Evolutionary conservation across 1,140 invertebrate species (phyloP).

Genomic region (Meloidogyne exigua): DNA sequence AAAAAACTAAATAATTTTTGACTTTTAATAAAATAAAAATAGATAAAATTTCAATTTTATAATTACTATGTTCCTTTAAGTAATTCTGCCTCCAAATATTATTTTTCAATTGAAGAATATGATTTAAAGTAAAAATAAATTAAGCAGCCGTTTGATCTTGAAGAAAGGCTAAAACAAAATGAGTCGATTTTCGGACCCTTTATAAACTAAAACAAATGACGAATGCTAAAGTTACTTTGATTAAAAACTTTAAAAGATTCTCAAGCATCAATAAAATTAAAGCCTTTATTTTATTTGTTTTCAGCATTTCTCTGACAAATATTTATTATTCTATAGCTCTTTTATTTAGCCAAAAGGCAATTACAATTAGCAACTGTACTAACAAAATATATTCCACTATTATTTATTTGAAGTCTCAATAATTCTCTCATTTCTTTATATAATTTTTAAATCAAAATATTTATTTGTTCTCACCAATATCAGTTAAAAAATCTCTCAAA

Average conservation of each 20-base stretch:
- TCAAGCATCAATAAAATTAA: neutral
- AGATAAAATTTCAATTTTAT: too few relatives aligned
- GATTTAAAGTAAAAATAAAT: neutral
- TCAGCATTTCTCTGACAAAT: neutral
- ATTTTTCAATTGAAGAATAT: neutral
- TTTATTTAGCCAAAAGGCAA: neutral
- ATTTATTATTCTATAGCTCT: neutral
- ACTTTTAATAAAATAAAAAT: too few relatives aligned
- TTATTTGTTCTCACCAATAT: too few relatives aligned
- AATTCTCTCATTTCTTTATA: too few relatives aligned
- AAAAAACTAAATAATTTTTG: too few relatives aligned
- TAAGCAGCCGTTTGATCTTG: neutral
- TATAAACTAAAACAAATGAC: neutral
- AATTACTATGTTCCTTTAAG: too few relatives aligned
- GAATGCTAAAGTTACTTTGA: neutral
- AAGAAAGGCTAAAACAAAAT: neutral
- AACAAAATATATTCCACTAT: neutral
- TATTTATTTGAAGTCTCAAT: neutral
- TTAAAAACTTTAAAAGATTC: too few relatives aligned
- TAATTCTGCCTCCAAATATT: too few relatives aligned
- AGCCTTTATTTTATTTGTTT: neutral
- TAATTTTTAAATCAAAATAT: too few relatives aligned
- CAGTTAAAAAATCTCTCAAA: too few relatives aligned
- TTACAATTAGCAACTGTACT: constrained; percentile 2
- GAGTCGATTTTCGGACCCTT: constrained; percentile 4